Conservation (phyloP, 37 sponge, comb jelly and placozoan species). For the Aplysina aerophoba region DNA sequence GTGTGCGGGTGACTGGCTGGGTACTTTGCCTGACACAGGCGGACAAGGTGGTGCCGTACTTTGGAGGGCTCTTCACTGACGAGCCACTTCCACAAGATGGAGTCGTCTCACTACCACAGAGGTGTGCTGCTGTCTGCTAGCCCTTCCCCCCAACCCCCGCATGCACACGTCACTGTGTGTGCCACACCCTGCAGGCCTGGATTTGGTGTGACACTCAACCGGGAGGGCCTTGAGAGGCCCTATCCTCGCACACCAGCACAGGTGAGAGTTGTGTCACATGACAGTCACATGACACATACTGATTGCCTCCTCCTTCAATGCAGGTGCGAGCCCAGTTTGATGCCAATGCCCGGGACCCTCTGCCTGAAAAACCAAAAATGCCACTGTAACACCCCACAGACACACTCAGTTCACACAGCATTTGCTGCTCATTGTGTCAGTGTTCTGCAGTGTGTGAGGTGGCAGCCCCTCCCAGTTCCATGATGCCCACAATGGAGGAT, state of each 20-base stretch:
- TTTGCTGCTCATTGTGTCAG: no score
- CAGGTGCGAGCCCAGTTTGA: slow-evolving; percentile 50
- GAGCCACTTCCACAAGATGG: slow-evolving; percentile 88
- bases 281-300: no score
- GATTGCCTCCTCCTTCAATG: not conserved
- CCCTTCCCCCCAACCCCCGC: no score
- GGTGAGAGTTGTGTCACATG: slow-evolving; percentile 31
- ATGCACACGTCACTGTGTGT: no score
- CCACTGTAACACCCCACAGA: slow-evolving; percentile 36
- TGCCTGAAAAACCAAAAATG: slow-evolving; percentile 33
- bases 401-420: no score
- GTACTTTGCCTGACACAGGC: slow-evolving; percentile 39
- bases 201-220: slow-evolving; percentile 86
- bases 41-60: slow-evolving; percentile 84
- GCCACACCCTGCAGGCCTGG: slow-evolving; percentile 58
- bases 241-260: slow-evolving; percentile 49
- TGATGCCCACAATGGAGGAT: slow-evolving; percentile 40
- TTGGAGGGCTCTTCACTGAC: slow-evolving; percentile 82
- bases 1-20: no score
- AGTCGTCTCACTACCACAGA: slow-evolving; percentile 60
- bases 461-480: slow-evolving; percentile 35
- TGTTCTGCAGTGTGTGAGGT: no score
- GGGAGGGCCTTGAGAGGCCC: slow-evolving; percentile 61
- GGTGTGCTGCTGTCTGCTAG: slow-evolving; percentile 31
- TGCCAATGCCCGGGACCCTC: slow-evolving; percentile 12